A percentile compares a stretch with the other conserved stretches of the same genome.
Evolutionary conservation across 2,888 invertebrate species (phyloP).

Genomic region (Arctia plantaginis): DNA sequence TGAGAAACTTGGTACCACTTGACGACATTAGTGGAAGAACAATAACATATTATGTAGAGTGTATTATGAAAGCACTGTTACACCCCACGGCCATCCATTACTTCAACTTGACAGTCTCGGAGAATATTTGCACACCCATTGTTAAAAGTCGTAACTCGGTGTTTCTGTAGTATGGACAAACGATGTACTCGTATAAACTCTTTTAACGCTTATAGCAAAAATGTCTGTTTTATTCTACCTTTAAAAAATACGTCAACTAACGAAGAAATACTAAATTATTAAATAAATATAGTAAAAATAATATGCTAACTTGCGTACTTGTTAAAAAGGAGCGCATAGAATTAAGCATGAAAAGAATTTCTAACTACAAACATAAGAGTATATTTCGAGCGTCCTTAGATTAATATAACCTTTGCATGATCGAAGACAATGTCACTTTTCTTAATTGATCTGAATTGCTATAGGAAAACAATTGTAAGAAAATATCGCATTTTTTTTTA

Average conservation of each 20-base stretch:
- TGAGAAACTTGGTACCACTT: conserved; percentile 20
- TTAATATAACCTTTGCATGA: background rate
- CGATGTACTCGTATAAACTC: background rate
- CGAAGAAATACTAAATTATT: background rate
- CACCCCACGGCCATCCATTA: conserved; percentile 15
- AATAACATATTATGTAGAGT: conserved; percentile 24
- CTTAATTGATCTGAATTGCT: background rate
- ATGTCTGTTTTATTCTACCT: background rate
- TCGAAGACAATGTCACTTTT: no score
- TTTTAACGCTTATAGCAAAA: background rate
- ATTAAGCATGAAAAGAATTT: no score
- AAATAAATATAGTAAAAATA: no score
- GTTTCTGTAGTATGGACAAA: conserved; percentile 4
- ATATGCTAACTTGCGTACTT: no score
- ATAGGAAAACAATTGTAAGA: background rate
- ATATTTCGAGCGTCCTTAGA: background rate
- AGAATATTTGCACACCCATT: conserved; percentile 25
- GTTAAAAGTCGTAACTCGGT: conserved; percentile 20
- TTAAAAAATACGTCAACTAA: background rate
- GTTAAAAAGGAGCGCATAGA: no score
- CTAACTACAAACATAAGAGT: background rate
- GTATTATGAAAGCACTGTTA: conserved; percentile 39
- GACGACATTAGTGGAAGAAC: conserved; percentile 12
- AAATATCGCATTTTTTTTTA: background rate
- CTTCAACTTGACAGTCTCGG: background rate